Percentiles rank a stretch among this genome's conserved stretches.
Conservation (phyloP, 2,797 vertebrate genomes). For the Anableps anableps region DNA sequence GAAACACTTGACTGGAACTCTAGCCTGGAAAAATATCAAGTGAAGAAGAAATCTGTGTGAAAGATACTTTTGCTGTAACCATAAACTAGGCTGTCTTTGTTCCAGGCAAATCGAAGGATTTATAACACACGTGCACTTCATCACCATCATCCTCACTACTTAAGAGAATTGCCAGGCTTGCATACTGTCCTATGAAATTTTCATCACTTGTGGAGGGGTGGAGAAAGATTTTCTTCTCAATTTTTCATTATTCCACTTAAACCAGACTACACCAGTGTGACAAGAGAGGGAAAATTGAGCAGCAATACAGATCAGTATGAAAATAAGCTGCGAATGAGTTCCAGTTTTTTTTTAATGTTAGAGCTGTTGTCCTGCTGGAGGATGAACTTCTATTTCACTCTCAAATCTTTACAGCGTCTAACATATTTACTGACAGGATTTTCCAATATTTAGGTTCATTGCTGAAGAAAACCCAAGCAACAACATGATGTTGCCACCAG, state of each 20-base stretch:
- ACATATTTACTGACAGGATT: not conserved
- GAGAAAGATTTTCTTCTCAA: constrained; percentile 72
- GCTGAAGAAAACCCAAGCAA: not conserved
- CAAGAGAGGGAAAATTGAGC: constrained; percentile 52
- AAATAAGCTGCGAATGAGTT: constrained; percentile 58
- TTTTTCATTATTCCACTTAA: constrained; percentile 78
- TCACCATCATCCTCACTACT: constrained; percentile 42
- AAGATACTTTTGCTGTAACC: constrained; percentile 20
- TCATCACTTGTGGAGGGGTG: constrained; percentile 73
- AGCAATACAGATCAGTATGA: constrained; percentile 44
- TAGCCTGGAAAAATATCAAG: not conserved
- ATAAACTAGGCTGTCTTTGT: constrained; percentile 53
- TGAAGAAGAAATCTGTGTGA: not conserved
- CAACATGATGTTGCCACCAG: not conserved
- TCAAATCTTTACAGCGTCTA: not conserved
- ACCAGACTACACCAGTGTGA: constrained; percentile 66
- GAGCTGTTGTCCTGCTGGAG: not conserved
- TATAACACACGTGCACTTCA: constrained; percentile 32
- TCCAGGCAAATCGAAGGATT: constrained; percentile 52
- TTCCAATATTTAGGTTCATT: not conserved
- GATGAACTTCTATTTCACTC: not conserved
- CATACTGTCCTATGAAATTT: constrained; percentile 78
- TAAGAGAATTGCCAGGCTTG: constrained; percentile 65
- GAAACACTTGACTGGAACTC: constrained; percentile 13
- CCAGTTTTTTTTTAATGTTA: constrained; percentile 45